Evolutionary conservation across 2,888 invertebrate genomes (phyloP), one percentile per base, ranked within the genome.

Genomic region (Listrodromus nycthemerus): DNA sequence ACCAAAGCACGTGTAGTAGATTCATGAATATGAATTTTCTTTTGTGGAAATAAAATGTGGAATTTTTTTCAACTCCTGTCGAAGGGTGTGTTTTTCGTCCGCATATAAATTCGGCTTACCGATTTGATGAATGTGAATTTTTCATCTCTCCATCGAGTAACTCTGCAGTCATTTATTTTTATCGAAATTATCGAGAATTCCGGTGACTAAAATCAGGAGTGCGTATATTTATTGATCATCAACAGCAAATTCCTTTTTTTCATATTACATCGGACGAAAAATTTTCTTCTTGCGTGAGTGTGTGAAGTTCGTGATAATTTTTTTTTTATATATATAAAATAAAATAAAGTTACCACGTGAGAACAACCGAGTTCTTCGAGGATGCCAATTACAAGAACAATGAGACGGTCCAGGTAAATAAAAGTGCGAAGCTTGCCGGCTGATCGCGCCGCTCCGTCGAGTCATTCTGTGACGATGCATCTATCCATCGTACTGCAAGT

Each of bases 381-480:
- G 37, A 61, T 77, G 69, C 45, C 52, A 79, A 73, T 79, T 58
- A 55, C 50, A 79, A 71, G 78, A 79, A 79, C 70, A 79, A 79
- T 79, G 65, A 27, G 30, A 65, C 61, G 21, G 37, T 7, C n/a
- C 30, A 30, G 19, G 65, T 41, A 66, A 66, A 73, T 73, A 55
- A 73, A 79, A 52, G 55, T 50, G 41, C 30, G 24, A 79, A 73
- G 52, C 71, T 79, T 65, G 16, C 65, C 33, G 41, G 21, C 27
- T 70, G 55, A 55, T 55, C 55, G 55, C 55, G 21, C 6, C 21
- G 24, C 24, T 33, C 37, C n/a, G 21, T 21, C 67, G 65, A 79
- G 71, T 71, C 79, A 79, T 52, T 8, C 45, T 73, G 52, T 79
- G 79, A 79, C 79, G 48, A 41, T 41, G 79, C 71, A 71, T 79